Percentiles rank a stretch among this genome's conserved stretches.
phyloP scores from a whole-genome alignment of 1,140 invertebrate species.

The Rhagoletis pomonella region DNA sequence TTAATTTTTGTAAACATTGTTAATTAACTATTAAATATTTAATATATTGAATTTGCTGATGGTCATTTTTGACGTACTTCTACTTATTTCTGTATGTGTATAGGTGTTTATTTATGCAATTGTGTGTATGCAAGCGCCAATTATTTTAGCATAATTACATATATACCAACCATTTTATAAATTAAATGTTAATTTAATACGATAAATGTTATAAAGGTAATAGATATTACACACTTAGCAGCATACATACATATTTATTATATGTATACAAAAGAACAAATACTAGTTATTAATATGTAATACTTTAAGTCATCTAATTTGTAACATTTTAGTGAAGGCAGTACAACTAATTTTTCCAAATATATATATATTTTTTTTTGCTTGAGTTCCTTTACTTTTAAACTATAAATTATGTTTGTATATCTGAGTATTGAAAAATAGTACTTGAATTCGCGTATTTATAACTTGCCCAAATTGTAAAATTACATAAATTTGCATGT shows the following conservation, averaged over 20 bases:
- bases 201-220: background rate
- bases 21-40: background rate
- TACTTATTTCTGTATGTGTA: conserved; percentile 27
- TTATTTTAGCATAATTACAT: conserved; percentile 37
- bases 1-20: background rate
- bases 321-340: conserved; percentile 8
- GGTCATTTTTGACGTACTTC: background rate
- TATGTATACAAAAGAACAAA: conserved; percentile 25
- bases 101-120: conserved; percentile 13
- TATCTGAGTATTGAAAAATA: background rate
- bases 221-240: background rate
- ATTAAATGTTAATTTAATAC: background rate
- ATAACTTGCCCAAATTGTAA: conserved; percentile 32
- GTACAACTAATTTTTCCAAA: conserved; percentile 38
- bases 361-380: background rate
- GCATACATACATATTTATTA: background rate
- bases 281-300: conserved; percentile 3
- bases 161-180: background rate
- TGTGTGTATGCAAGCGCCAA: background rate
- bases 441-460: background rate
- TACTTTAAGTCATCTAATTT: conserved; percentile 13
- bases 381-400: conserved; percentile 29
- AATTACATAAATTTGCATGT: background rate
- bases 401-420: background rate
- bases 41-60: background rate